These are phyloP conservation scores for Spermophilus dauricus DNA, from an alignment of 2,113 vertebrate genomes.

Conservation along the genomic window DNA sequence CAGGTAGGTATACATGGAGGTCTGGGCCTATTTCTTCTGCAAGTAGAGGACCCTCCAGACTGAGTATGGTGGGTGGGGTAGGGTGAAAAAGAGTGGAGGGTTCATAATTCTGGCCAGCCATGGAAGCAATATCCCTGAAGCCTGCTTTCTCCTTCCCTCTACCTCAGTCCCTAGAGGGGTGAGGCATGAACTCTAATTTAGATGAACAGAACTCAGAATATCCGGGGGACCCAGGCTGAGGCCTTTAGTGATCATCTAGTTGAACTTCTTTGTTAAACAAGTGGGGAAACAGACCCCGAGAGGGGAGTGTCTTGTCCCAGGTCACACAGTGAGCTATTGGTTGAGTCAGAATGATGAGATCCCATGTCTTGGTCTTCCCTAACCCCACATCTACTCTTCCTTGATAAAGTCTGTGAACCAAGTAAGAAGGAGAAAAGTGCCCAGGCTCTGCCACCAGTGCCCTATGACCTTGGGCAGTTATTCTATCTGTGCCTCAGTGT, in stretches of 20 bases:
- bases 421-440: background rate
- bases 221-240: background rate
- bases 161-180: background rate
- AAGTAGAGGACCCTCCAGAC: background rate
- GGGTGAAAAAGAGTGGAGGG: background rate
- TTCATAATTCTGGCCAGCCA: background rate
- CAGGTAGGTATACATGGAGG: conserved; percentile 90
- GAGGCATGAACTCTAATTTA: background rate
- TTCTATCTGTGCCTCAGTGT: background rate
- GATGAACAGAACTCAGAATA: background rate
- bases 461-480: background rate
- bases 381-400: background rate
- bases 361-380: background rate
- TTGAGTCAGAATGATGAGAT: background rate
- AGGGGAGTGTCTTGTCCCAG: background rate
- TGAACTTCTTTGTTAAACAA: conserved; percentile 16
- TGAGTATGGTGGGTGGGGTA: background rate
- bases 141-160: background rate
- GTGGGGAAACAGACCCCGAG: background rate
- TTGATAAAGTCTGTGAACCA: background rate
- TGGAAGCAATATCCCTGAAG: background rate
- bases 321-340: background rate
- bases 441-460: background rate
- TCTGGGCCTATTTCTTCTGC: background rate
- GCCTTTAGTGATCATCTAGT: background rate